Evolutionary conservation across 2,113 vertebrate genomes (phyloP).

Genomic region (Lathamus discolor): DNA sequence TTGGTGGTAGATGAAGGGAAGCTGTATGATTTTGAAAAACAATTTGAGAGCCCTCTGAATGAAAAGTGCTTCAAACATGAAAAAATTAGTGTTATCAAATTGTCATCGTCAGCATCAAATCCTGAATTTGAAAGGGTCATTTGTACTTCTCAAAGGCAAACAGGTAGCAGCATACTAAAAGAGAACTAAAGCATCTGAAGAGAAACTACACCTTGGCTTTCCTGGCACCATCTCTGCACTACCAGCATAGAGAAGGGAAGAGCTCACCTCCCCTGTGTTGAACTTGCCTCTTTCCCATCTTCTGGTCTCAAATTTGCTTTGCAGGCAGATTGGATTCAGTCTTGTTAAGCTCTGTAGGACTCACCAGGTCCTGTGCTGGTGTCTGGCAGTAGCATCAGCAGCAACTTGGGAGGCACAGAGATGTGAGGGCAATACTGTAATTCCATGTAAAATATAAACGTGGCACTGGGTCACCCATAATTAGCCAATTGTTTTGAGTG

Average conservation of each 20-base stretch:
- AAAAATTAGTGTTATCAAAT: slow-evolving; percentile 29
- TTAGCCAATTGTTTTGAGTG: neutral
- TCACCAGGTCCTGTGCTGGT: too few species aligned
- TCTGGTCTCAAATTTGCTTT: too few species aligned
- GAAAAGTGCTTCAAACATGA: neutral
- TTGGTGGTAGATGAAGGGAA: neutral
- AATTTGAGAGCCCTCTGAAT: neutral
- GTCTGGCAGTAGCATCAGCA: neutral
- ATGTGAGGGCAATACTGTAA: neutral
- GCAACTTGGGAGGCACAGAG: neutral
- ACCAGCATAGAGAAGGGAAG: neutral
- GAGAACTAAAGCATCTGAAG: neutral
- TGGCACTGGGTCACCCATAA: neutral
- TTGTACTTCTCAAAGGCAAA: neutral
- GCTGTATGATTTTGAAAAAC: neutral
- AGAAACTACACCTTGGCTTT: neutral
- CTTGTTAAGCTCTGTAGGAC: too few species aligned
- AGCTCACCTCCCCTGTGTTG: too few species aligned
- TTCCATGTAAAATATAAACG: neutral
- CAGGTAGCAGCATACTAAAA: neutral
- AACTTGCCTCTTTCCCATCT: too few species aligned
- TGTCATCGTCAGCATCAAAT: neutral
- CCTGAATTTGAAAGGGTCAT: slow-evolving; percentile 25
- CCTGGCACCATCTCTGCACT: neutral
- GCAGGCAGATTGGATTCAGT: too few species aligned